Conservation (phyloP, 2,113 vertebrate genomes). For the Acanthochromis polyacanthus region DNA sequence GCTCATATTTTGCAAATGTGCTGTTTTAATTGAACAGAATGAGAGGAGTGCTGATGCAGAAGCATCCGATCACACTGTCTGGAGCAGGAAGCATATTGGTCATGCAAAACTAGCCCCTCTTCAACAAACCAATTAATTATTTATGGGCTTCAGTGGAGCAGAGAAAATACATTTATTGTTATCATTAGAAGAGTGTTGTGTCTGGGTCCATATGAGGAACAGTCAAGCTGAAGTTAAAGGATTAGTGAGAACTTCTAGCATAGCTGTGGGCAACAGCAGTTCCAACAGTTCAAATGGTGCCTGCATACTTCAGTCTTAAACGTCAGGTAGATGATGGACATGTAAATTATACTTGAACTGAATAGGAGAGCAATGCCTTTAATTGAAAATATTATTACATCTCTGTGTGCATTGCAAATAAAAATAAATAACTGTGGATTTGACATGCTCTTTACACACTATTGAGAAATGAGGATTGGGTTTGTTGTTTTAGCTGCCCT, state of each 20-base stretch:
- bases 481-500: neutral
- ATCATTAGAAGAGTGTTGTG: slow-evolving; percentile 79
- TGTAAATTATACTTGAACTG: too few relatives aligned
- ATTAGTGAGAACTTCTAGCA: slow-evolving; percentile 42
- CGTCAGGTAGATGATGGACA: neutral
- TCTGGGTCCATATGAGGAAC: slow-evolving; percentile 67
- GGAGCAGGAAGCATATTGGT: slow-evolving; percentile 69
- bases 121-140: slow-evolving; percentile 86
- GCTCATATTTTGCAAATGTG: slow-evolving; percentile 62
- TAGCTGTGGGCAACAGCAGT: slow-evolving; percentile 15
- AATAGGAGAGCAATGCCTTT: too few relatives aligned
- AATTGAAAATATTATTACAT: neutral
- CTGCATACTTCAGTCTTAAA: slow-evolving; percentile 16
- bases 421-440: neutral
- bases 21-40: slow-evolving; percentile 64
- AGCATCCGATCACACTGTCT: slow-evolving; percentile 66
- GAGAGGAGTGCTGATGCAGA: slow-evolving; percentile 67
- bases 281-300: slow-evolving; percentile 29
- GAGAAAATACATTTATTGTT: slow-evolving; percentile 85
- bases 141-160: slow-evolving; percentile 81
- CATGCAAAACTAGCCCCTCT: slow-evolving; percentile 75
- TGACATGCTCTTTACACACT: neutral
- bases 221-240: slow-evolving; percentile 59
- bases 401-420: neutral
- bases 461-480: neutral